Conservation (phyloP, 1,140 invertebrate species). For the Scaptomyza hsui region DNA sequence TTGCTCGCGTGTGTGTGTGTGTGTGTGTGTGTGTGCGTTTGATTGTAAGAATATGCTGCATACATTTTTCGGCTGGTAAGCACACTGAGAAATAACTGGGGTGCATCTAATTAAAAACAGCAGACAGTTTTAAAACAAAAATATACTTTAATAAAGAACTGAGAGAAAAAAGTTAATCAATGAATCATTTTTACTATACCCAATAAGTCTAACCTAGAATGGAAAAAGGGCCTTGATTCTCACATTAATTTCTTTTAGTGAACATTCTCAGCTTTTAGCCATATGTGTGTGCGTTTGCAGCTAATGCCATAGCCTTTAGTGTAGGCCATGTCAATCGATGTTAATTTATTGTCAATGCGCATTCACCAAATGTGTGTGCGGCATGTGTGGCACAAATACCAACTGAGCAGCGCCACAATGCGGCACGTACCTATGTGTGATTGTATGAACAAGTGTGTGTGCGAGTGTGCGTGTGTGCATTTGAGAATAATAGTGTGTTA, state of each 20-base stretch:
- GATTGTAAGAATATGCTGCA: slow-evolving; percentile 2
- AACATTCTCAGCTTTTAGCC: slow-evolving; percentile 6
- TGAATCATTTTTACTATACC: not conserved
- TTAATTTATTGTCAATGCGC: slow-evolving; percentile 80
- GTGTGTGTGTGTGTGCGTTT: not conserved
- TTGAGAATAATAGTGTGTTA: slow-evolving; percentile 50
- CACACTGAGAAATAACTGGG: slow-evolving; percentile 16
- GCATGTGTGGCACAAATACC: slow-evolving; percentile 50
- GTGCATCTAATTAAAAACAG: too few species aligned
- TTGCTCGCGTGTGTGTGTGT: not conserved
- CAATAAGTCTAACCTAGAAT: not conserved
- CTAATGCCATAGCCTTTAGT: slow-evolving; percentile 33
- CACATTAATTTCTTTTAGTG: slow-evolving; percentile 17
- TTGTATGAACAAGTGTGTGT: slow-evolving; percentile 10
- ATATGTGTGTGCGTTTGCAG: slow-evolving; percentile 5
- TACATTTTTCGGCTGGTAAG: slow-evolving; percentile 2
- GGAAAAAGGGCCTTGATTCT: too few species aligned
- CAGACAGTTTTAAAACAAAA: too few species aligned
- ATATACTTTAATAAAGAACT: too few species aligned
- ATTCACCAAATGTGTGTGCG: slow-evolving; percentile 38
- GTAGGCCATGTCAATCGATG: slow-evolving; percentile 70
- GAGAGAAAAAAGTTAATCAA: too few species aligned
- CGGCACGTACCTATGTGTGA: slow-evolving; percentile 1
- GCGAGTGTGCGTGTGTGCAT: slow-evolving; percentile 19
- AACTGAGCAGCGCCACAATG: slow-evolving; percentile 8